phyloP scores from a whole-genome alignment of 2,888 invertebrate species.

The Flabesymbios commensalis region DNA sequence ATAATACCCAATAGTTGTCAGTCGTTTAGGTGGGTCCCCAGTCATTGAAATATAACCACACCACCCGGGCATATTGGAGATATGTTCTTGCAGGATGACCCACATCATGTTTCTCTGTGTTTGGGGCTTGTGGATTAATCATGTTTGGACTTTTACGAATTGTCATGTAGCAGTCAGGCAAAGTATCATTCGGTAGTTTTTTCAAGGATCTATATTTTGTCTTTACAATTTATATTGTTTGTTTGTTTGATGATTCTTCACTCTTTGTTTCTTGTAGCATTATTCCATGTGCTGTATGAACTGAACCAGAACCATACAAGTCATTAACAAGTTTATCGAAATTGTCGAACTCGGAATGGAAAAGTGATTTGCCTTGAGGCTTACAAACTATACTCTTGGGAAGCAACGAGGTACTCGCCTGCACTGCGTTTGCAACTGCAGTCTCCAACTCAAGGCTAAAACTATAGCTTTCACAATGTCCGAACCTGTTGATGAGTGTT shows the following conservation, averaged over 20 bases:
- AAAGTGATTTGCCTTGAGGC: slow-evolving; percentile 25
- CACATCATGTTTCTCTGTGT: too few species aligned
- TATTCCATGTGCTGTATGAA: slow-evolving; percentile 39
- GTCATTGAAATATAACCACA: slow-evolving; percentile 31
- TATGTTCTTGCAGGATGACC: too few species aligned
- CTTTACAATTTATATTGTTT: too few species aligned
- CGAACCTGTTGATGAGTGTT: too few species aligned
- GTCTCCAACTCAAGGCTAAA: slow-evolving; percentile 20
- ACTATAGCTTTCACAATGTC: slow-evolving; percentile 5
- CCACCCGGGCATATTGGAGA: slow-evolving; percentile 29
- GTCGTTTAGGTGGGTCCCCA: slow-evolving; percentile 17
- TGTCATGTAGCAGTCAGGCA: too few species aligned
- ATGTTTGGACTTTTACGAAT: too few species aligned
- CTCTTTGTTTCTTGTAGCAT: slow-evolving; percentile 41
- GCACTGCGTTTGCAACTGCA: slow-evolving; percentile 28
- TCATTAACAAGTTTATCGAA: slow-evolving; percentile 36
- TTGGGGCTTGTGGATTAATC: too few species aligned
- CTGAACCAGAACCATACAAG: slow-evolving; percentile 26
- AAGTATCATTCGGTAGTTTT: too few species aligned
- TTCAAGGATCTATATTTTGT: too few species aligned
- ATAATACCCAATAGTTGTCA: slow-evolving; percentile 33
- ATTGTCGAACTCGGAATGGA: slow-evolving; percentile 41
- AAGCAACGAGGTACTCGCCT: slow-evolving; percentile 30
- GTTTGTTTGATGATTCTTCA: too few species aligned
- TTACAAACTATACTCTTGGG: slow-evolving; percentile 29